Evolutionary conservation across 2,113 vertebrate genomes (phyloP), one percentile per base, ranked within the genome.

Genomic region (Microcebus ravelobensis): DNA sequence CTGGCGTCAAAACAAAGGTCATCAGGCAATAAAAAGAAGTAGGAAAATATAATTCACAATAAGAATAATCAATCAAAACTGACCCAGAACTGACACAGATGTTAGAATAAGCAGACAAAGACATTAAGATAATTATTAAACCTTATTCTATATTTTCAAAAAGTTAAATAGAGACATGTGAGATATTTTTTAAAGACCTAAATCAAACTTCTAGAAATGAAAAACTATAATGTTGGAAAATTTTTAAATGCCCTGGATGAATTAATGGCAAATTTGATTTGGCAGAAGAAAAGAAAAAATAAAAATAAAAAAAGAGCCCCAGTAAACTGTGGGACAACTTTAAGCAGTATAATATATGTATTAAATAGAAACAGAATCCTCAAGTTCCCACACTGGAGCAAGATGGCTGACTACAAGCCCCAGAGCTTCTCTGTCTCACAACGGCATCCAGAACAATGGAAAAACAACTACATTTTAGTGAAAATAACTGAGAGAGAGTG

Each of bases 91-190:
- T 57, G 73, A 81, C 61, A 36, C 36, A 74, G 57, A 8, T 73
- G 10, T 65, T 87, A 67, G 48, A 86, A 59, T 68, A 83, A 87
- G 34, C 61, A 59, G 65, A 55, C 18, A 57, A 65, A 74, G 27
- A 39, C 36, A 74, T 81, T 91, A 73, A 85, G 50, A 74, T 34
- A 91, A 63, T 61, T 61, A n/a, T 55, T 95, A 76, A 63, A 94
- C 59, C 7, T 3, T 70, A 76, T 77, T 77, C n/a, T 87, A 7
- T 55, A 55, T n/a, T 55, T 94, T 83, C 23, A 91, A 83, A 90
- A 63, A 73, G 31, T 63, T 73, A 85, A 77, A 81, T 71, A 57
- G 34, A 82, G 63, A 82, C n/a, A 21, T 48, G 42, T 55, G 34
- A 68, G 45, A 23, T 70, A 52, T 27, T 90, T 84, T 31, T 27